Conservation (phyloP, 2,888 invertebrate species). For the Aplocera efformata region DNA sequence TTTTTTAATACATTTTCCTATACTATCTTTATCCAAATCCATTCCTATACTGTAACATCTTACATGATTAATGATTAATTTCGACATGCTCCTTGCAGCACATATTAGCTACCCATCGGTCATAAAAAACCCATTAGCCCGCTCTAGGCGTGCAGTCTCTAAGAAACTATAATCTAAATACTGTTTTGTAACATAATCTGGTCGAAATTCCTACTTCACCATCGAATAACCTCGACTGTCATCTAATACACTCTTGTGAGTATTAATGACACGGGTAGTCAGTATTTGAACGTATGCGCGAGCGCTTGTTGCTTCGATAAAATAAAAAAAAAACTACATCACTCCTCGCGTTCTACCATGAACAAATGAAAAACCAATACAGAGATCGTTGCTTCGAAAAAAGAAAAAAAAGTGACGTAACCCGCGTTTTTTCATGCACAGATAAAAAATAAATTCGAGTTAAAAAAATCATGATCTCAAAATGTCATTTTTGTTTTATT, state of each 20-base stretch:
- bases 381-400: no score
- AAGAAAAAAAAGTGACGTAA: no score
- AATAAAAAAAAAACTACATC: constrained; percentile 14
- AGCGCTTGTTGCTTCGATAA: constrained; percentile 29
- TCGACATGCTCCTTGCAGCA: no score
- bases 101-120: not conserved
- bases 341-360: constrained; percentile 8
- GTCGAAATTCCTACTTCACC: constrained; percentile 7
- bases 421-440: constrained; percentile 9
- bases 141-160: not conserved
- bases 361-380: constrained; percentile 3
- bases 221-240: constrained; percentile 13
- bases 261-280: constrained; percentile 27
- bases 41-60: no score
- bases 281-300: constrained; percentile 24
- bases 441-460: constrained; percentile 4
- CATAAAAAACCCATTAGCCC: not conserved
- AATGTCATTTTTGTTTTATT: not conserved
- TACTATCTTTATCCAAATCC: no score
- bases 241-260: constrained; percentile 8
- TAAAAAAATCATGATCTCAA: constrained; percentile 2
- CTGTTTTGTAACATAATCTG: constrained; percentile 13
- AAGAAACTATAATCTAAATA: constrained; percentile 3
- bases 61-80: no score
- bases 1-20: no score